Evolutionary conservation across 2,888 invertebrate genomes (phyloP), one percentile per base, ranked within the genome.

Genomic region (Orthosia gracilis): DNA sequence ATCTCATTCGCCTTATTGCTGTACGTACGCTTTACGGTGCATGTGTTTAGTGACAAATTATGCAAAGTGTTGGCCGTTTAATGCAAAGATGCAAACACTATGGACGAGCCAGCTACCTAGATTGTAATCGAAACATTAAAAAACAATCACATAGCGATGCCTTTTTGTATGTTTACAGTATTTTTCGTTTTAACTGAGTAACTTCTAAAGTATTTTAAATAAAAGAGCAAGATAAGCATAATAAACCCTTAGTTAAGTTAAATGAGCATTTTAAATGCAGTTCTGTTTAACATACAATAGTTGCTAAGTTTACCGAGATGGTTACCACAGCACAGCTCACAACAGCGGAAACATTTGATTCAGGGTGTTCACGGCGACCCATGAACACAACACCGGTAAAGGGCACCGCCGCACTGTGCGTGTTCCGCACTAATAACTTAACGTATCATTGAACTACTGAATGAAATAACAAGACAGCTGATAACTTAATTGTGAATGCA

Each of bases 41-140:
- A 85, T 88, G 84, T 87, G 88, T 89, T 89, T 89, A 88, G 88
- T 89, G 89, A 91, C 88, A 90, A 92, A 92, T 92, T 93, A 94
- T 92, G 90, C 89, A 89, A 90, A 92, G 79, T 79, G 82, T 84
- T 76, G 72, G 78, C 76, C 70, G 80, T 87, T 87, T 80, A 87
- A 85, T 83, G 74, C 73, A 76, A 78, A 84, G 71, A 89, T 87
- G 82, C 80, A 49, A 65, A 61, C 61, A 45, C 54, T 74, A 73
- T 58, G 62, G 62, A 67, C 67, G 62, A 85, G 84, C 82, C 80
- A 75, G 71, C 80, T 76, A 73, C 78, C 77, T 81, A 87, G 78
- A 87, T 86, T 79, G 74, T 68, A 65, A 87, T 84, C 80, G 40
- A 31, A n/a, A 76, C 69, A 77, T 81, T 75, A 80, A 87, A 84